Base-by-base conservation (phyloP, 2,113 vertebrate genomes). In the Alethe castanea region DNA sequence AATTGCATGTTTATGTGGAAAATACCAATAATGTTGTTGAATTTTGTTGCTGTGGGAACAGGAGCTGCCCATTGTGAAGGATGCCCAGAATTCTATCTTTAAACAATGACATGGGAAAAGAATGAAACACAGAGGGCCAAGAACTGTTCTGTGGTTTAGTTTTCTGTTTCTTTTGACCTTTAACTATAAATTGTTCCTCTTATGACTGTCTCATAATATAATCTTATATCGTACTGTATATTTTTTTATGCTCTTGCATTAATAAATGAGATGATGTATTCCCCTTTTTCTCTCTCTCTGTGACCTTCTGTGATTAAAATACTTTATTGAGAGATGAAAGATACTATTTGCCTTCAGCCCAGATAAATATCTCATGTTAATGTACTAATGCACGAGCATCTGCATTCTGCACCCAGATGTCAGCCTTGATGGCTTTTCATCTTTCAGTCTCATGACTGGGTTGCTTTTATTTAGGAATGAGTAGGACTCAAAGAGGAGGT, bases 131-230 rank as follows among this genome's bases (percentile, higher is more conserved):
- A 2, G 88, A 86, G 81, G 66, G 76, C 88, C 76, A 86, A 93
- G 80, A 79, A 80, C 62, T 90, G 56, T 61, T 94, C 86, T 38
- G 66, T 0, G 86, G 48, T 18, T 53, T 85, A 67, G 33, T 78
- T 72, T 88, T 67, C 69, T 36, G 22, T 47, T 91, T 83, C 81
- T 82, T 92, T 81, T 95, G 90, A 96, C 95, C 79, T 96, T 97
- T 95, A 94, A 64, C 83, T 94, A 54, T 91, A 88, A 95, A 95
- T 76, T 69, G 52, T 83, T 82, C 57, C 42, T 77, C 76, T 96
- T 73, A 92, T 5, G 26, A 54, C 50, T 88, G 64, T 64, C 76
- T 91, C 16, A 24, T 62, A 31, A 65, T 40, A 60, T 19, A 81
- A 81, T 56, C 78, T 80, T n/a, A 57, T 4, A 56, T 50, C 5